Evolutionary conservation across 2,797 vertebrate genomes (phyloP), one percentile per base, ranked within the genome.

Genomic region (Agapornis canus): DNA sequence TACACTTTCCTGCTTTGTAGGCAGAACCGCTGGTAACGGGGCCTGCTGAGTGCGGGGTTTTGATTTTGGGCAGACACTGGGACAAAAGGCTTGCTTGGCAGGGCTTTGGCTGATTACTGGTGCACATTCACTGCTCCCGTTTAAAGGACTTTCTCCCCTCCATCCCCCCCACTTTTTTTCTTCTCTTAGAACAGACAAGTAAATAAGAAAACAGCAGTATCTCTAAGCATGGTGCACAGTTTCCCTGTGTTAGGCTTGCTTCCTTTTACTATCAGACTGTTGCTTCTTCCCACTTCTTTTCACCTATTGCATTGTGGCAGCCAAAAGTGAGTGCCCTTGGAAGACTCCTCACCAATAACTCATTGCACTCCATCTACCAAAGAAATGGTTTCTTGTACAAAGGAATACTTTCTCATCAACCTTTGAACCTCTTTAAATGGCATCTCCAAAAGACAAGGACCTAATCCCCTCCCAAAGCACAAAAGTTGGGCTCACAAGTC

Each of bases 1-100:
- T 95, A 26, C 98, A 29, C 92, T 81, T 77, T 98, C 98, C 96
- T 98, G 98, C 98, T 98, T 98, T 92, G 97, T 98, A 96, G 98
- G 97, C 98, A 99, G 94, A 98, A 98, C 98, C 75, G 76, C 97
- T 94, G 96, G 97, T 93, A 97, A 92, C 82, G 54, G 90, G 96
- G 96, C 97, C 88, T 99, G 98, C 98, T 99, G 98, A 99, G 98
- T 98, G 97, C 71, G 75, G 97, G 90, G 84, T 98, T 96, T 97
- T 94, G 89, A 96, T 88, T 93, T 97, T n/a, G 83, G 91, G 96
- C 96, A 96, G 97, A 96, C 69, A 21, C 70, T 32, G 59, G 81
- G 94, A 97, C 98, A 98, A 98, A 98, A 97, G 97, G 98, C 98
- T 98, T 98, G 98, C 98, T 98, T 97, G 97, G 97, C 98, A 97